Evolutionary conservation across 2,797 vertebrate genomes (phyloP).

Genomic region (Potorous gilbertii): DNA sequence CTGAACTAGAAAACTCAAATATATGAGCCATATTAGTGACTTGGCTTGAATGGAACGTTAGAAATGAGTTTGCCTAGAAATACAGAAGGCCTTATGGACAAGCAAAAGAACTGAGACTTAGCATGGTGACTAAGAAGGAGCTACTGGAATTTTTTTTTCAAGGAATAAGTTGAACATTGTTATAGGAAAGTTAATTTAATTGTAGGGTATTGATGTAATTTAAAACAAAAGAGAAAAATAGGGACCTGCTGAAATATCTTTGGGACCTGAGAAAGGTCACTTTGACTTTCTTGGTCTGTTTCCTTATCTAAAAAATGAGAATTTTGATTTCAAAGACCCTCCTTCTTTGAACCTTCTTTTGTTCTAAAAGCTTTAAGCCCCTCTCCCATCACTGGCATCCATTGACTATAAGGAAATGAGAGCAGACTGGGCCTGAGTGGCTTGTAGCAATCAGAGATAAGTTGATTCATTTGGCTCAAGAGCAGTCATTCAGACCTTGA

Average conservation of each 20-base stretch:
- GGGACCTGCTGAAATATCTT: conserved; percentile 17
- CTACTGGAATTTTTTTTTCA: conserved; percentile 46
- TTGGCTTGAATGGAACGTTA: neutral
- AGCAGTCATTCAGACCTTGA: conserved; percentile 30
- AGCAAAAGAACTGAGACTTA: conserved; percentile 5
- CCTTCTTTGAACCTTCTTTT: neutral
- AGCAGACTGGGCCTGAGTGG: neutral
- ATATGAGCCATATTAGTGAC: neutral
- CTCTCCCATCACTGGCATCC: neutral
- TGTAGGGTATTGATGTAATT: conserved; percentile 27
- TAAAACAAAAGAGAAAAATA: conserved; percentile 41
- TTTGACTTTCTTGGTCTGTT: conserved; percentile 11
- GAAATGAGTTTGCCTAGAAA: neutral
- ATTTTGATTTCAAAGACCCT: neutral
- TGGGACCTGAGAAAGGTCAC: conserved; percentile 5
- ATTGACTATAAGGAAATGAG: conserved; percentile 50
- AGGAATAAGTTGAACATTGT: conserved; percentile 8
- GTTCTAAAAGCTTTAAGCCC: neutral
- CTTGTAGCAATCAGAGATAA: neutral
- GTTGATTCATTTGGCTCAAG: conserved; percentile 38
- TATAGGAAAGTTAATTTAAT: conserved; percentile 19
- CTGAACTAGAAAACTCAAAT: neutral
- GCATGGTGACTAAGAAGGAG: conserved; percentile 9
- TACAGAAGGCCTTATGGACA: neutral
- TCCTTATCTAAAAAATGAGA: conserved; percentile 27